Evolutionary conservation across 1,140 invertebrate species (phyloP).

Genomic region (Streblospio benedicti): DNA sequence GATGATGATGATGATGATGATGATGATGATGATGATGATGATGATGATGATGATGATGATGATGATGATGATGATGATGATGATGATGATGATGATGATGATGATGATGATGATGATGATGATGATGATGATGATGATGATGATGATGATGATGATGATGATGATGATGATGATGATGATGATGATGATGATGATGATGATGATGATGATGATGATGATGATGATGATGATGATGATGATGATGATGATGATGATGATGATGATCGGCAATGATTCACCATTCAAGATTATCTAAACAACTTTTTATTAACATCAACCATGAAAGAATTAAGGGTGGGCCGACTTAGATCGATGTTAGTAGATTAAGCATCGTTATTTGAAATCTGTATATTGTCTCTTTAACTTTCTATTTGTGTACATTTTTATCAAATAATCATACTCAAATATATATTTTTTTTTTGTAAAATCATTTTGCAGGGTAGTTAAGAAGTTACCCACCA

Average conservation of each 20-base stretch:
- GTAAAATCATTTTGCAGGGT: too few relatives aligned
- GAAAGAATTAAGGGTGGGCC: too few relatives aligned
- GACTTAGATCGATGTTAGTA: too few relatives aligned
- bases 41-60: conserved; percentile 4
- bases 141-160: background rate
- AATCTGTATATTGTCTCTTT: too few relatives aligned
- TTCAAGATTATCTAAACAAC: too few relatives aligned
- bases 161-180: background rate
- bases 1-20: background rate
- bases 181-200: background rate
- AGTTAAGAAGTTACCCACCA: too few relatives aligned
- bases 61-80: conserved; percentile 7
- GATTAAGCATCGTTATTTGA: too few relatives aligned
- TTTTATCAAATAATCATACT: too few relatives aligned
- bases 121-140: conserved; percentile 7
- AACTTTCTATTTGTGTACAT: too few relatives aligned
- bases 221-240: background rate
- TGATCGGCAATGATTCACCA: too few relatives aligned
- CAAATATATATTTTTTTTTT: too few relatives aligned
- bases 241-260: background rate
- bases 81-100: conserved; percentile 11
- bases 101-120: conserved; percentile 9
- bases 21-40: background rate
- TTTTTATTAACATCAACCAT: too few relatives aligned
- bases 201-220: background rate